phyloP scores from a whole-genome alignment of 2,113 vertebrate genomes.

The Leucopsar rothschildi region DNA sequence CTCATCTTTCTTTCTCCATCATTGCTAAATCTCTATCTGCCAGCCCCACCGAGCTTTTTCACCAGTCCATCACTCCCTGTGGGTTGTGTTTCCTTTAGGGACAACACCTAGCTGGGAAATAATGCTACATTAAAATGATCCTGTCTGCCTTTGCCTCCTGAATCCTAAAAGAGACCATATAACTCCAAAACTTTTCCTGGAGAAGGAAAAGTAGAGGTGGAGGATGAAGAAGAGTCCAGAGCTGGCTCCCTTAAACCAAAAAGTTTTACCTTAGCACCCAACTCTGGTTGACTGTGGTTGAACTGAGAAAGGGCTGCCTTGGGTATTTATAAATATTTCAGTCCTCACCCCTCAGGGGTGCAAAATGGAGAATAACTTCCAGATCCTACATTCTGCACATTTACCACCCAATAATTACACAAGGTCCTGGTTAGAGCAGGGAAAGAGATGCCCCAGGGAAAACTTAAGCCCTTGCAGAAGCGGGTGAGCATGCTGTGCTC shows the following conservation, averaged over 20 bases:
- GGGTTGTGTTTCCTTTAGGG: background rate
- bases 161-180: background rate
- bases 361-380: background rate
- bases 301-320: background rate
- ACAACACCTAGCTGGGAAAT: background rate
- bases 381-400: background rate
- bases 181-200: background rate
- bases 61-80: background rate
- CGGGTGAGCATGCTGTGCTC: background rate
- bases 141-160: background rate
- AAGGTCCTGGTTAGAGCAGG: background rate
- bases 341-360: background rate
- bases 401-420: background rate
- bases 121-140: rapidly evolving
- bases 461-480: background rate
- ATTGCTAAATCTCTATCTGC: background rate
- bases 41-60: background rate
- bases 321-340: background rate
- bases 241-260: background rate
- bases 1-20: constrained; percentile 12
- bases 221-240: background rate
- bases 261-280: background rate
- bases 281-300: background rate
- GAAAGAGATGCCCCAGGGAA: background rate
- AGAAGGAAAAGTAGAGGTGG: background rate